phyloP scores from a whole-genome alignment of 2,888 invertebrate species.

The Nomada fucata region DNA sequence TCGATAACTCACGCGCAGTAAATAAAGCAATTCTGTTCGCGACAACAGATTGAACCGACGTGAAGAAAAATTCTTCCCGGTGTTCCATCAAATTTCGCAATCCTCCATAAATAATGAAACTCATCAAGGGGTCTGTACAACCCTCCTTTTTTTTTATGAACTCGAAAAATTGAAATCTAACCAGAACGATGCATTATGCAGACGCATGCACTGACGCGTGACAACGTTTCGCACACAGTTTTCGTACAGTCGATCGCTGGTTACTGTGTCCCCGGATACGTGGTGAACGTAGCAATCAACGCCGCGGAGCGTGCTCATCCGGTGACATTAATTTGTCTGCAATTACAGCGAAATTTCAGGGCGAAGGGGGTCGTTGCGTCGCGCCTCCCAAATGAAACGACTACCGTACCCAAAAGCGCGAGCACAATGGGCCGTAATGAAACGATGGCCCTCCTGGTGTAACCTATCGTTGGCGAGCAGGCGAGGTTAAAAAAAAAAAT shows the following conservation, averaged over 20 bases:
- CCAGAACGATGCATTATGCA: background rate
- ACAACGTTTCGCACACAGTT: slow-evolving; percentile 9
- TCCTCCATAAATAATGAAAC: no score
- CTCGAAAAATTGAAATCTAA: background rate
- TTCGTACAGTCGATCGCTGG: slow-evolving; percentile 25
- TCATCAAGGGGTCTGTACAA: no score
- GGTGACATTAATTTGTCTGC: slow-evolving; percentile 68
- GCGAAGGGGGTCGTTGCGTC: slow-evolving; percentile 30
- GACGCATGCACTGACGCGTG: background rate
- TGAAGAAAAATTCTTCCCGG: no score
- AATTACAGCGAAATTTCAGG: slow-evolving; percentile 67
- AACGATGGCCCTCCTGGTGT: slow-evolving; percentile 42
- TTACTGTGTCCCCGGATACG: slow-evolving; percentile 46
- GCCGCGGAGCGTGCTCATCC: slow-evolving; percentile 50
- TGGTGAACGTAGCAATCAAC: slow-evolving; percentile 70
- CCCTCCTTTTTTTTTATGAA: background rate
- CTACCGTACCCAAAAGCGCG: slow-evolving; percentile 17
- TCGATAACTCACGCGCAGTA: no score
- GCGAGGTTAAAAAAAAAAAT: background rate
- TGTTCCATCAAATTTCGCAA: no score
- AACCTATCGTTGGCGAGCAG: slow-evolving; percentile 6
- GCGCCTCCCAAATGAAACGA: slow-evolving; percentile 42
- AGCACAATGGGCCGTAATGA: slow-evolving; percentile 62
- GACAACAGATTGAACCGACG: no score
- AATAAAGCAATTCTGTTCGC: no score